Base-by-base conservation (phyloP, 1,140 invertebrate species). In the Ips typographus region DNA sequence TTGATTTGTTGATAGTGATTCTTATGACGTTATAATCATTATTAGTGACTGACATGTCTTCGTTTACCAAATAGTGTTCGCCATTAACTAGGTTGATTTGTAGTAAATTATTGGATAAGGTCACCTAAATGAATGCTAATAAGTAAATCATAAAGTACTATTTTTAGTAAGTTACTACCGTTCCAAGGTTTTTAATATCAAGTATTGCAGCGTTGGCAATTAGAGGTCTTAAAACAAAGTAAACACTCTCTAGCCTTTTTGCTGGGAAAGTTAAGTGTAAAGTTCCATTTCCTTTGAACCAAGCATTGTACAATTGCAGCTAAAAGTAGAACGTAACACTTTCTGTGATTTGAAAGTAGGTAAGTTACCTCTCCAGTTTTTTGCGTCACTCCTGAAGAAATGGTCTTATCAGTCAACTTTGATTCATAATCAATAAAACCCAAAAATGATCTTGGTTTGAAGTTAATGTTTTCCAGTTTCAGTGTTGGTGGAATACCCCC, bases 101-200 rank as follows among this genome's bases (percentile, higher is more conserved):
- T 1, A 73, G 2, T 5, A 62, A 47, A 39, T 58, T 40, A 41
- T 73, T 65, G 22, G 51, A 58, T 2, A 70, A 53, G 40, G 65
- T 49, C 7, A 73, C 38, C 63, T 65, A 44, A 49, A 62, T n/a
- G n/a, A 1, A 0, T 1, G 2, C 2, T 22, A 22, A 22, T 22
- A 22, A 22, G 22, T 22, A 22, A 22, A 2, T 2, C 22, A 8
- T 49, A 8, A 8, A 8, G 47, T 49, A 8, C 22, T 22, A 49
- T 2, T 7, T 22, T 22, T 22, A 22, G 22, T 22, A 22, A 55
- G 22, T 22, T 6, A 52, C 42, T 65, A 65, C 51, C 36, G 59
- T 61, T 56, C 71, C 64, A 38, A 74, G 36, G 38, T 72, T 65
- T 22, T 70, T 44, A 36, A 76, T 57, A 40, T 89, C 60, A 63